A percentile compares a stretch with the other conserved stretches of the same genome.
phyloP scores from a whole-genome alignment of 2,888 invertebrate species.

The Osmoderma eremita region DNA sequence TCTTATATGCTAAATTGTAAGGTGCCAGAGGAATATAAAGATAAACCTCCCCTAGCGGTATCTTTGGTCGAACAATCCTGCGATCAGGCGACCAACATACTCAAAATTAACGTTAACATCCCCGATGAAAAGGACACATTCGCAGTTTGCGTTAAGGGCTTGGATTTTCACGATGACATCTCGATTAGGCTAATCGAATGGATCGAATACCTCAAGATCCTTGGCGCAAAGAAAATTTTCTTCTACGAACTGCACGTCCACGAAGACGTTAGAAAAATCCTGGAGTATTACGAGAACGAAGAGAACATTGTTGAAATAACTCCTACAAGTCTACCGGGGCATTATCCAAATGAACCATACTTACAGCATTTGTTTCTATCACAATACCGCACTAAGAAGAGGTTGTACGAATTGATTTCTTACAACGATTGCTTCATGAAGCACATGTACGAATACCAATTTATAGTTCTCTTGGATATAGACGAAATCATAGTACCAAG shows the following conservation, averaged over 20 bases:
- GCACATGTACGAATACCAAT: conserved; percentile 84
- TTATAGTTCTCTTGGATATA: conserved; percentile 82
- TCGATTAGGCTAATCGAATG: conserved; percentile 88
- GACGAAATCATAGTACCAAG: conserved; percentile 92
- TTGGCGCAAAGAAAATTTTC: conserved; percentile 88
- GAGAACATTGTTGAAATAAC: conserved; percentile 72
- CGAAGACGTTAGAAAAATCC: conserved; percentile 83
- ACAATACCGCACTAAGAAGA: conserved; percentile 86
- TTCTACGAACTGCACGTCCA: conserved; percentile 89
- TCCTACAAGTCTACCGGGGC: conserved; percentile 83
- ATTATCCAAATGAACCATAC: conserved; percentile 83
- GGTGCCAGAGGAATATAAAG: conserved; percentile 75
- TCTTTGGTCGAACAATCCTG: conserved; percentile 83
- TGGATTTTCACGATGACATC: conserved; percentile 89
- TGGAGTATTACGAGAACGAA: conserved; percentile 58
- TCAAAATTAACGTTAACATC: conserved; percentile 79
- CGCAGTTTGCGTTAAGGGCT: conserved; percentile 90
- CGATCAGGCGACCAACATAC: conserved; percentile 81
- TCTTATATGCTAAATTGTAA: conserved; percentile 88
- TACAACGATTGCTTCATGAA: conserved; percentile 94
- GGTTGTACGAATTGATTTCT: conserved; percentile 90
- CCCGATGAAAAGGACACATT: conserved; percentile 75
- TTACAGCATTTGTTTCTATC: conserved; percentile 85
- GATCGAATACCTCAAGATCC: conserved; percentile 84
- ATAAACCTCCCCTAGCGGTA: conserved; percentile 78